These are phyloP conservation scores for Tubiluchus corallicola DNA, from an alignment of 2,888 invertebrate genomes.

Conservation along the genomic window DNA sequence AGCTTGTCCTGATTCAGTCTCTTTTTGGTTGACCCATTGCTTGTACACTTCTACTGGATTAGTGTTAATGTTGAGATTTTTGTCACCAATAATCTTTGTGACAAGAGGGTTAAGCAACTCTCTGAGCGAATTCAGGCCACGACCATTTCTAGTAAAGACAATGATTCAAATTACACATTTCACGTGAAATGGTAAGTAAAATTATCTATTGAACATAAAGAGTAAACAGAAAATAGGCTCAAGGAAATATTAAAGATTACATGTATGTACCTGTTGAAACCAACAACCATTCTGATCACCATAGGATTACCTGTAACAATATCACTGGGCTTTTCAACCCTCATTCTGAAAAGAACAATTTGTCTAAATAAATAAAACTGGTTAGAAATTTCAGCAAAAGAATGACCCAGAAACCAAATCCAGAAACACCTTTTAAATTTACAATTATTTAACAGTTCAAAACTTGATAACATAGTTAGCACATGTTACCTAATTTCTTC, in stretches of 20 bases:
- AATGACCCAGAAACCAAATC: too few species aligned
- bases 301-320: constrained; percentile 49
- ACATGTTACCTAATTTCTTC: constrained; percentile 42
- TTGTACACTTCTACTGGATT: constrained; percentile 59
- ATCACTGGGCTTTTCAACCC: constrained; percentile 48
- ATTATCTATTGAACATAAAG: too few species aligned
- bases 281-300: constrained; percentile 53
- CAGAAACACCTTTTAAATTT: background rate
- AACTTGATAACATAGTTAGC: background rate
- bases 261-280: constrained; percentile 38
- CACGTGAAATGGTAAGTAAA: too few species aligned
- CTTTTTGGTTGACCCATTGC: constrained; percentile 51
- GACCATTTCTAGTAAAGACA: constrained; percentile 36
- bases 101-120: constrained; percentile 50
- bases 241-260: too few species aligned
- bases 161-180: too few species aligned
- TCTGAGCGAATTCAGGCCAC: constrained; percentile 45
- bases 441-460: background rate
- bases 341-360: constrained; percentile 33
- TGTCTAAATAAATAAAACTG: constrained; percentile 5
- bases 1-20: constrained; percentile 52
- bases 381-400: too few species aligned
- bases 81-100: constrained; percentile 42
- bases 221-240: too few species aligned
- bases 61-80: constrained; percentile 46